Conservation (phyloP, 2,113 vertebrate genomes). For the Vireo altiloquus region DNA sequence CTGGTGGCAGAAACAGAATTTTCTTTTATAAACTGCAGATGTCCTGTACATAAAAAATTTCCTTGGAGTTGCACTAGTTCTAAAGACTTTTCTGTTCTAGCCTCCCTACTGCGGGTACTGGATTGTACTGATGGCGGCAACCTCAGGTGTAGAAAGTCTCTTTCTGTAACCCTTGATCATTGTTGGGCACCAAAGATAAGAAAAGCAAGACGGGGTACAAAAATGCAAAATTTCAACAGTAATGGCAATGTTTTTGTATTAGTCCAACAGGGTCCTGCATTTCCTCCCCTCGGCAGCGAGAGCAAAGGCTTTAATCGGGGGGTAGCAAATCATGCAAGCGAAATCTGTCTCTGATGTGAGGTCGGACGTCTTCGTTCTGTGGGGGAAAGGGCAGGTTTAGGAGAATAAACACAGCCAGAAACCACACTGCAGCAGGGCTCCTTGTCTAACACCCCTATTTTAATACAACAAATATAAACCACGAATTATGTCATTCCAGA, state of each 20-base stretch:
- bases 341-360: conserved; percentile 96
- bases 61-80: conserved; percentile 76
- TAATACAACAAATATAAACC: neutral
- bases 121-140: conserved; percentile 41
- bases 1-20: conserved; percentile 85
- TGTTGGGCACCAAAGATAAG: conserved; percentile 83
- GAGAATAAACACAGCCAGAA: neutral
- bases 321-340: conserved; percentile 97
- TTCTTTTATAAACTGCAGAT: conserved; percentile 81
- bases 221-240: conserved; percentile 86
- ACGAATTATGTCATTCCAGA: rapidly evolving
- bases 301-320: conserved; percentile 85
- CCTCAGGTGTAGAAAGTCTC: conserved; percentile 72
- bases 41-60: conserved; percentile 77
- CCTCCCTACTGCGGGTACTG: conserved; percentile 70
- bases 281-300: conserved; percentile 74
- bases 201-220: conserved; percentile 84
- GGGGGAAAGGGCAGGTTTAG: neutral
- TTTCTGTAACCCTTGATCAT: conserved; percentile 79
- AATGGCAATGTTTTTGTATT: conserved; percentile 92
- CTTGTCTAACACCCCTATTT: neutral
- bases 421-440: neutral
- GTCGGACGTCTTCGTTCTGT: conserved; percentile 96
- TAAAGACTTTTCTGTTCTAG: conserved; percentile 82
- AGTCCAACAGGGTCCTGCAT: conserved; percentile 87